Evolutionary conservation across 2,888 invertebrate genomes (phyloP).

Genomic region (Xylocampa areola): DNA sequence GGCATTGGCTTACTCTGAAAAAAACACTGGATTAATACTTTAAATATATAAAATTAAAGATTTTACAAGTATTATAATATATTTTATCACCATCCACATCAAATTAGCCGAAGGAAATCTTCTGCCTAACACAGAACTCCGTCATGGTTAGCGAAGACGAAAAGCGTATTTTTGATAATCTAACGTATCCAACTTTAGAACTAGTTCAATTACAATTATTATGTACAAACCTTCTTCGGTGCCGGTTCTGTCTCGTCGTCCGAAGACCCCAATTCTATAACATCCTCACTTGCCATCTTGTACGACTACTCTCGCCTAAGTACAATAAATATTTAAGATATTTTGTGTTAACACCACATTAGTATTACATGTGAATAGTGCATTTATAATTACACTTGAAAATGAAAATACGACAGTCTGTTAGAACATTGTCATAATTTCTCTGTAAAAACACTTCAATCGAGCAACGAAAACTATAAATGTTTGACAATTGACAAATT

Average conservation of each 20-base stretch:
- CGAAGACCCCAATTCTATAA: constrained; percentile 85
- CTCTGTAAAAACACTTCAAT: neutral
- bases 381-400: neutral
- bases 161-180: neutral
- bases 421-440: constrained; percentile 8
- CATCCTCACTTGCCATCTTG: constrained; percentile 81
- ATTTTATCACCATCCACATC: too few species aligned
- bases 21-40: constrained; percentile 22
- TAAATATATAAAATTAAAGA: neutral
- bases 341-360: constrained; percentile 5
- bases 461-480: constrained; percentile 20
- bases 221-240: constrained; percentile 76
- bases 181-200: neutral
- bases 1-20: constrained; percentile 76
- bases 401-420: neutral
- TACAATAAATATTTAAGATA: neutral
- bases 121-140: neutral
- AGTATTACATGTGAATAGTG: constrained; percentile 3
- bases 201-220: neutral
- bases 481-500: constrained; percentile 22
- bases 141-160: neutral
- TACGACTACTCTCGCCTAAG: constrained; percentile 11
- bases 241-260: constrained; percentile 82
- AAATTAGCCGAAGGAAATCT: too few species aligned
- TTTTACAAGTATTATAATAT: too few species aligned